These are phyloP conservation scores for Lampris incognitus DNA, from an alignment of 2,113 vertebrate genomes.

Conservation along the genomic window DNA sequence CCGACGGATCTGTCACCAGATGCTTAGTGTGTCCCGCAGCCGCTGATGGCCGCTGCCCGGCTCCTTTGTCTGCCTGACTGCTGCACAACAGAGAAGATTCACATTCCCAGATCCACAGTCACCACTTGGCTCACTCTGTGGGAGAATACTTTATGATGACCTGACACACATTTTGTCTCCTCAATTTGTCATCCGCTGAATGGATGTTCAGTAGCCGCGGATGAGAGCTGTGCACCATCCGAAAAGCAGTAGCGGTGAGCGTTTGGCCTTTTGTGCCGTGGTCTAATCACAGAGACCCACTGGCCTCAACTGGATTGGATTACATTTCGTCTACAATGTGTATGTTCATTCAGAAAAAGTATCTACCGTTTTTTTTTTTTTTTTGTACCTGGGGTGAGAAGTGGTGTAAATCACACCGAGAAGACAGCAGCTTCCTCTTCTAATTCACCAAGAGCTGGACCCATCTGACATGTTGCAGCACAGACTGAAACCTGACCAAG, in stretches of 20 bases:
- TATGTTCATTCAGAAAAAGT: slow-evolving; percentile 40
- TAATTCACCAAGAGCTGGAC: slow-evolving; percentile 67
- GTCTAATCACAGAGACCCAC: slow-evolving; percentile 21
- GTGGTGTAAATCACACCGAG: slow-evolving; percentile 55
- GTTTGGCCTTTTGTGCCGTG: slow-evolving; percentile 17
- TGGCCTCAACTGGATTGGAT: slow-evolving; percentile 20
- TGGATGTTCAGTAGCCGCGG: slow-evolving; percentile 59
- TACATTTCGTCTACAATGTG: slow-evolving; percentile 34
- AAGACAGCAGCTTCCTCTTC: slow-evolving; percentile 47
- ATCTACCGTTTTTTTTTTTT: neutral
- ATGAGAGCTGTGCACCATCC: slow-evolving; percentile 24
- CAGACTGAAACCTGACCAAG: slow-evolving; percentile 81
- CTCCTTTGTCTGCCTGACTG: slow-evolving; percentile 73
- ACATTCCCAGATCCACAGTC: slow-evolving; percentile 68
- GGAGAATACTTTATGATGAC: slow-evolving; percentile 47
- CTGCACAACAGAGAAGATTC: slow-evolving; percentile 60
- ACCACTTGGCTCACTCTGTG: slow-evolving; percentile 43
- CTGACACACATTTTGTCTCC: slow-evolving; percentile 51
- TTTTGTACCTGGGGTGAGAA: slow-evolving; percentile 16
- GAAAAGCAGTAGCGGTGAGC: slow-evolving; percentile 17
- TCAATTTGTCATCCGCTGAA: slow-evolving; percentile 67
- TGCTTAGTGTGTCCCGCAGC: slow-evolving; percentile 71
- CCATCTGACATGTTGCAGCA: slow-evolving; percentile 85
- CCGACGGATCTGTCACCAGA: slow-evolving; percentile 78
- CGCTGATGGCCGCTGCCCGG: slow-evolving; percentile 71